These are phyloP conservation scores for Neopipo cinnamomea DNA, from an alignment of 2,113 vertebrate species.

Conservation along the genomic window DNA sequence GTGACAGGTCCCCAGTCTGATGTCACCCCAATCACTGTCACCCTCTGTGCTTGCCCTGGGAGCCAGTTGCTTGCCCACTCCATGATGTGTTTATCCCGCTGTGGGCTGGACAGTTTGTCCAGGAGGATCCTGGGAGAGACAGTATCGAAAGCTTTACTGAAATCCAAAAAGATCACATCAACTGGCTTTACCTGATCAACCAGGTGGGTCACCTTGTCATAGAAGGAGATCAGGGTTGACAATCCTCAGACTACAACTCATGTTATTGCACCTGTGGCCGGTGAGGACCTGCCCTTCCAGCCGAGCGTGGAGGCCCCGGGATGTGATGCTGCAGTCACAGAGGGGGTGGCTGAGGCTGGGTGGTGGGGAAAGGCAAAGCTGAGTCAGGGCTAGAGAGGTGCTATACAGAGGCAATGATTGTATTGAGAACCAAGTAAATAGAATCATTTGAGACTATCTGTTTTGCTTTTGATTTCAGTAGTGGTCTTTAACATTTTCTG, in stretches of 20 bases:
- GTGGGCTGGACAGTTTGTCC: background rate
- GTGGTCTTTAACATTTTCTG: fast-evolving
- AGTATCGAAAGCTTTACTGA: background rate
- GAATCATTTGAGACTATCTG: background rate
- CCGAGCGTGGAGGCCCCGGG: fast-evolving
- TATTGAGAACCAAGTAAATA: background rate
- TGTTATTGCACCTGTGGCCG: fast-evolving
- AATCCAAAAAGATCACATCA: background rate
- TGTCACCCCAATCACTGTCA: background rate
- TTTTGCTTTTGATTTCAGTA: background rate
- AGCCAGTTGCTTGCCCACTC: background rate
- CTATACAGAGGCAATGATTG: fast-evolving
- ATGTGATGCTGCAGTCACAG: fast-evolving
- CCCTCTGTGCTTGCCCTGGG: background rate
- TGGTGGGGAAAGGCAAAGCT: background rate
- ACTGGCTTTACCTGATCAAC: background rate
- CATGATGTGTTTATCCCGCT: background rate
- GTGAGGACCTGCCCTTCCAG: background rate
- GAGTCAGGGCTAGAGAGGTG: fast-evolving
- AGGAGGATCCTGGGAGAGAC: background rate
- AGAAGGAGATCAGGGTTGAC: background rate
- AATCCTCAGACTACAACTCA: background rate
- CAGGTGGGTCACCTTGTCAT: background rate
- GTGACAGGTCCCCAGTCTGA: background rate
- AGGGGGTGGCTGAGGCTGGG: background rate